phyloP scores from a whole-genome alignment of 2,797 vertebrate genomes.

The Acipenser ruthenus region DNA sequence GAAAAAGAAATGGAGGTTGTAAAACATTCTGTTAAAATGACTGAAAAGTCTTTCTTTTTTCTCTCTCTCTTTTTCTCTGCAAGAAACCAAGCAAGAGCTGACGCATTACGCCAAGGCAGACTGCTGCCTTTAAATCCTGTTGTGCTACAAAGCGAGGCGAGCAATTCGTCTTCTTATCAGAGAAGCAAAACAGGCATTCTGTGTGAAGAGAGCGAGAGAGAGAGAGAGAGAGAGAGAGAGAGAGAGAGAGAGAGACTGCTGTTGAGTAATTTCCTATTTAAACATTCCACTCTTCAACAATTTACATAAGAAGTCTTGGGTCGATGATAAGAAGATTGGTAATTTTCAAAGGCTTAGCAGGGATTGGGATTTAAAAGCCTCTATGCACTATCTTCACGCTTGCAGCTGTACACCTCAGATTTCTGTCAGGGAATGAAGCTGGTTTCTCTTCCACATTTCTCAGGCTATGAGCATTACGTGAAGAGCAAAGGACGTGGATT shows the following conservation, averaged over 20 bases:
- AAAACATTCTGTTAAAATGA: too few species aligned
- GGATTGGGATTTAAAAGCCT: conserved; percentile 82
- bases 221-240: conserved; percentile 8
- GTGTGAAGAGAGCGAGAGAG: conserved; percentile 51
- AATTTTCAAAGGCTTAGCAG: conserved; percentile 83
- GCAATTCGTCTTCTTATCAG: conserved; percentile 80
- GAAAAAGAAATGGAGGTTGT: too few species aligned
- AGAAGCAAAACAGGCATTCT: conserved; percentile 73
- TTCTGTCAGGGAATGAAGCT: conserved; percentile 31
- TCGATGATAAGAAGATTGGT: conserved; percentile 89
- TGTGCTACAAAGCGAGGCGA: conserved; percentile 69
- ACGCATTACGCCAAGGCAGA: conserved; percentile 57
- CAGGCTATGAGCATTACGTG: too few species aligned
- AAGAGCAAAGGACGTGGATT: conserved; percentile 38
- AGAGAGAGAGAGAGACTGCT: conserved; percentile 13
- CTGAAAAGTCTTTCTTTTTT: conserved; percentile 16
- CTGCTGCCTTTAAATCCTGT: conserved; percentile 74
- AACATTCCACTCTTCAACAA: conserved; percentile 84
- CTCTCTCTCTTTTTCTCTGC: conserved; percentile 37
- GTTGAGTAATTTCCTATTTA: conserved; percentile 75
- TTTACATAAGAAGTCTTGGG: conserved; percentile 86
- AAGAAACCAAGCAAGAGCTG: conserved; percentile 62
- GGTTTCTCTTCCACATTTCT: conserved; percentile 9
- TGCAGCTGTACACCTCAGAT: conserved; percentile 76
- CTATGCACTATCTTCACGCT: conserved; percentile 76